Percentiles rank a stretch among this genome's conserved stretches.
Evolutionary conservation across 2,888 invertebrate species (phyloP).

Genomic region (Panorpa germanica): DNA sequence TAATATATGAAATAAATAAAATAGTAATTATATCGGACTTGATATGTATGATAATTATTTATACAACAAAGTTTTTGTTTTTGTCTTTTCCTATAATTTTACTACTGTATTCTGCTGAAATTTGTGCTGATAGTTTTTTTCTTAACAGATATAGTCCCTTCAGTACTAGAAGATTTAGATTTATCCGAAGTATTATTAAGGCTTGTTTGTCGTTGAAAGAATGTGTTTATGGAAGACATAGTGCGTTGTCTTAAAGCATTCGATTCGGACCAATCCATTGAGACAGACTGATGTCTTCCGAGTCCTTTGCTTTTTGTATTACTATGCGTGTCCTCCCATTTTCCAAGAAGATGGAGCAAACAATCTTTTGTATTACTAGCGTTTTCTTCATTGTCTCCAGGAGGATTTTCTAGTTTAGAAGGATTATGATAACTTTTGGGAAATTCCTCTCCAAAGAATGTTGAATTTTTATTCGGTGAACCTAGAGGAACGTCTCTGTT

Average conservation of each 20-base stretch:
- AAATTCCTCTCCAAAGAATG: conserved; percentile 28
- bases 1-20: no score
- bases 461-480: conserved; percentile 34
- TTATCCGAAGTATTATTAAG: no score
- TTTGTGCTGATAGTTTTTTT: no score
- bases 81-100: no score
- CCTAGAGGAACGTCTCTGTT: conserved; percentile 55
- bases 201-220: conserved; percentile 45
- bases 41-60: no score
- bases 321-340: conserved; percentile 49
- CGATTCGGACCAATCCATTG: conserved; percentile 53
- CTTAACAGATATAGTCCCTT: no score
- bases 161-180: no score
- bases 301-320: conserved; percentile 29
- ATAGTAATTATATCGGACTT: no score
- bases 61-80: no score
- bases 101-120: no score
- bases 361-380: conserved; percentile 60
- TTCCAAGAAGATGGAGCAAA: conserved; percentile 50
- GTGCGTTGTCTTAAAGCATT: conserved; percentile 57
- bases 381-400: no score
- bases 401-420: no score
- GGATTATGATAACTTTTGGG: conserved; percentile 27
- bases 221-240: conserved; percentile 63
- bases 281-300: conserved; percentile 50